Percentiles rank a stretch among this genome's conserved stretches.
These are phyloP conservation scores for Opisthograptis luteolata DNA, from an alignment of 2,888 invertebrate genomes.

Conservation along the genomic window DNA sequence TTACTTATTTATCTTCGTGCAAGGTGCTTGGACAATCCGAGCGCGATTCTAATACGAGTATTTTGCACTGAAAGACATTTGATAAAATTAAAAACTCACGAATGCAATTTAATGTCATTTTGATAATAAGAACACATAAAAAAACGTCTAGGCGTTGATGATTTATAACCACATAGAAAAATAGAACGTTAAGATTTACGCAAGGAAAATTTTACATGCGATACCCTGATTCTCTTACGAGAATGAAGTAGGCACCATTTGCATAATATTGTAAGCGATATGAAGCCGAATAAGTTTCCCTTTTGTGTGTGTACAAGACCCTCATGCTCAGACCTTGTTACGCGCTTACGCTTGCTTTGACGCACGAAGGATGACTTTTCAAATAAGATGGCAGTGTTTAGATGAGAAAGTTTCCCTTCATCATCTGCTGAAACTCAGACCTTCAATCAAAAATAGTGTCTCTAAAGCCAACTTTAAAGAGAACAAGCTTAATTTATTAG, in stretches of 20 bases:
- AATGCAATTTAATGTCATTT: too few species aligned
- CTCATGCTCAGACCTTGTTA: slow-evolving; percentile 40
- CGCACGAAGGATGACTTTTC: slow-evolving; percentile 30
- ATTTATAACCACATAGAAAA: too few species aligned
- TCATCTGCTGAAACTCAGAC: too few species aligned
- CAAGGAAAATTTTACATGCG: slow-evolving; percentile 51
- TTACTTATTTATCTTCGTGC: too few species aligned
- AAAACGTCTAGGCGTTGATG: neutral
- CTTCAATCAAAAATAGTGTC: too few species aligned
- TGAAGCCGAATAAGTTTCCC: slow-evolving; percentile 51
- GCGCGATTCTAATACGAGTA: too few species aligned
- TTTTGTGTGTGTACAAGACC: slow-evolving; percentile 48
- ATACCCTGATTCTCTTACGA: slow-evolving; percentile 47
- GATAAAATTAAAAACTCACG: too few species aligned
- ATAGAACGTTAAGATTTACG: slow-evolving; percentile 52
- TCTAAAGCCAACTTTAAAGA: too few species aligned
- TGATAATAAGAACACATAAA: too few species aligned
- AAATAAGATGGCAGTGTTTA: neutral
- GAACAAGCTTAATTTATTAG: slow-evolving; percentile 15
- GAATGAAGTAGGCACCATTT: slow-evolving; percentile 57
- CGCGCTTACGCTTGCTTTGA: slow-evolving; percentile 39
- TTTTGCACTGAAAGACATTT: too few species aligned
- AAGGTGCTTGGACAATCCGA: too few species aligned
- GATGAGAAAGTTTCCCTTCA: neutral
- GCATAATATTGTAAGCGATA: slow-evolving; percentile 61